Base-by-base conservation (phyloP, 1,140 invertebrate genomes). In the Lepidurus couesii region DNA sequence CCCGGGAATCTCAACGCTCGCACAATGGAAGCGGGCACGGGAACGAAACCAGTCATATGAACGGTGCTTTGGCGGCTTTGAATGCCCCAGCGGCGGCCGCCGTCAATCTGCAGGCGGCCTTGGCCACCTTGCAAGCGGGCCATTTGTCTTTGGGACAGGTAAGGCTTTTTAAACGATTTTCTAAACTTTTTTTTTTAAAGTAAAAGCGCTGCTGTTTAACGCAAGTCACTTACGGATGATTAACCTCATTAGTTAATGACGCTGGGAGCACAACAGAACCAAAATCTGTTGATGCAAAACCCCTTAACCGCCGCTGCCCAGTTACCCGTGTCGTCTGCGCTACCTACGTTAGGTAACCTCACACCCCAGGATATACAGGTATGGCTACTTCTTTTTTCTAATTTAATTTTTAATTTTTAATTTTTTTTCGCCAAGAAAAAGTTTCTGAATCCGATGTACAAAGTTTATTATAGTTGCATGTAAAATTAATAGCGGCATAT, bases 71-170 rank as follows among this genome's bases (percentile, higher is more conserved):
- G 80, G 79, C 42, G 44, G 34, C 21, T 79, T 79, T 75, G 75
- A 79, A 53, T 74, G 76, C 73, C 44, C 80, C 77, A 42, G 78
- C 79, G 0, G 75, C 81, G 47, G 74, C 83, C 16, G 83, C 84
- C 8, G 82, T 81, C 47, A 87, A 82, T 47, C 86, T 88, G 34
- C 87, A 89, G 78, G 89, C 90, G 2, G 88, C 90, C 3, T 82
- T 91, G 65, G 90, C 91, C 21, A 85, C 85, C 44, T 86, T 92
- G 47, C 86, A 90, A 80, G 88, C 90, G n/a, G 87, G 89, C 42
- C 90, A 90, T 78, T 82, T 87, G n/a, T 87, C 86, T n/a, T 82
- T 87, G 74, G 87, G 86, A 81, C 87, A 88, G 85, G 86, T 88
- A 83, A 74, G 53, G 24, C 13, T 34, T 0, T 42, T 81, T 42